Conservation (phyloP, 2,113 vertebrate species). For the Antechinus flavipes region DNA sequence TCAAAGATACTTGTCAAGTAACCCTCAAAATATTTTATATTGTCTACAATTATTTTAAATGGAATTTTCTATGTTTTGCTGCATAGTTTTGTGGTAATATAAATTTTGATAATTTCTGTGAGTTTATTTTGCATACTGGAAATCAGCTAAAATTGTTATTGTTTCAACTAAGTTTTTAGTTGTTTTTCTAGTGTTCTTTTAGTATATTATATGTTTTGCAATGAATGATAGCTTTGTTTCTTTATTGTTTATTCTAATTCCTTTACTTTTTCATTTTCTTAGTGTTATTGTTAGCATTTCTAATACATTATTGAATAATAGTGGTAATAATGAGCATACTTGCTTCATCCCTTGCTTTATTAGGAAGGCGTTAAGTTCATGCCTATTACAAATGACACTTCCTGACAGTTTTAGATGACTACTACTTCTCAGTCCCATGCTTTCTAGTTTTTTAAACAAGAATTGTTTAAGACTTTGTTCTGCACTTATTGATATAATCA, state of each 20-base stretch:
- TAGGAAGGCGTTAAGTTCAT: not conserved
- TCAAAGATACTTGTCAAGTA: not conserved
- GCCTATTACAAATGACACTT: not conserved
- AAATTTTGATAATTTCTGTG: no score
- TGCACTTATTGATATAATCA: not conserved
- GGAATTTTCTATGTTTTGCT: no score
- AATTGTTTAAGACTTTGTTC: not conserved
- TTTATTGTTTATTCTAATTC: no score
- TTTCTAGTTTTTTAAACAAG: not conserved
- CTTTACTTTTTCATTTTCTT: no score
- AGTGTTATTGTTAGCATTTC: no score
- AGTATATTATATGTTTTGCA: no score
- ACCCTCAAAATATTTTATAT: not conserved
- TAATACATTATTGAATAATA: not conserved
- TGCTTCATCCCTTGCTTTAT: not conserved
- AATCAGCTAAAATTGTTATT: no score
- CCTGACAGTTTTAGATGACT: not conserved
- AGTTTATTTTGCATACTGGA: no score
- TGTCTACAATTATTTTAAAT: not conserved
- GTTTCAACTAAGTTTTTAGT: no score
- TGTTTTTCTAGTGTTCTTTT: no score
- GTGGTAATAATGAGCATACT: not conserved
- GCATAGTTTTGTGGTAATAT: no score
- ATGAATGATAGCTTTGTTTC: no score
- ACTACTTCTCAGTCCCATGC: not conserved